Conservation (phyloP, 2,888 invertebrate species). For the Zeuzera pyrina region DNA sequence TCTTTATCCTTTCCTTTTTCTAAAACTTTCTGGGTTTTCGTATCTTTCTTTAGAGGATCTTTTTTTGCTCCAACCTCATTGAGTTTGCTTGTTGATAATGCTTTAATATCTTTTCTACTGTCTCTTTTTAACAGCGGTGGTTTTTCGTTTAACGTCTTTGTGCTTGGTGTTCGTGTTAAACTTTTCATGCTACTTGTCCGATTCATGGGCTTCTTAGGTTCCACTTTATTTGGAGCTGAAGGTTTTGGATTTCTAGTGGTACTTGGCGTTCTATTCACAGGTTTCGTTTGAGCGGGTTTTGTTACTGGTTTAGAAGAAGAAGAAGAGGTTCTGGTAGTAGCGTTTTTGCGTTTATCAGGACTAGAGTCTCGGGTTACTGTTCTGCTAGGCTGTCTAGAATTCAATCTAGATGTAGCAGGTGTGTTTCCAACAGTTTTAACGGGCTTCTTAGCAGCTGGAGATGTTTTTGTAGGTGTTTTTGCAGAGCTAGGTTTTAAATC, state of each 20-base stretch:
- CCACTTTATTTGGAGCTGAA: slow-evolving; percentile 32
- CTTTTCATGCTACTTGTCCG: slow-evolving; percentile 60
- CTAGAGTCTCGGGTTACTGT: slow-evolving; percentile 51
- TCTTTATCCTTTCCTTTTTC: slow-evolving; percentile 9
- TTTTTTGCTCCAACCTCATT: slow-evolving; percentile 39
- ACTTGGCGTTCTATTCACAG: slow-evolving; percentile 40
- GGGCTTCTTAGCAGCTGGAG: slow-evolving; percentile 35
- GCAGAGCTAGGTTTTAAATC: slow-evolving; percentile 46
- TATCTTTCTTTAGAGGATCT: slow-evolving; percentile 22
- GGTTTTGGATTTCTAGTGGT: slow-evolving; percentile 43
- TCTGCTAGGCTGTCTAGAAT: slow-evolving; percentile 58
- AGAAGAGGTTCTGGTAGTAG: slow-evolving; percentile 24
- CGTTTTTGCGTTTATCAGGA: slow-evolving; percentile 49
- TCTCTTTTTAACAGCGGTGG: slow-evolving; percentile 47
- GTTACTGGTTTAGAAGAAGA: slow-evolving; percentile 21
- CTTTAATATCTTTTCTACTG: slow-evolving; percentile 45
- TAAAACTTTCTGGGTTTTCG: slow-evolving; percentile 14
- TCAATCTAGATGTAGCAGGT: slow-evolving; percentile 54
- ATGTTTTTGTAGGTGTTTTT: slow-evolving; percentile 40
- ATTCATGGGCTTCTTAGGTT: slow-evolving; percentile 48
- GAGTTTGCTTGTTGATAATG: slow-evolving; percentile 41
- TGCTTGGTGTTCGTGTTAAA: slow-evolving; percentile 49
- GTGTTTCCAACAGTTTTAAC: slow-evolving; percentile 47
- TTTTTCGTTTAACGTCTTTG: slow-evolving; percentile 50
- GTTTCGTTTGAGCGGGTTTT: slow-evolving; percentile 26